These are phyloP conservation scores for Gymnoscopelus braueri DNA, from an alignment of 2,797 vertebrate species.

Conservation along the genomic window DNA sequence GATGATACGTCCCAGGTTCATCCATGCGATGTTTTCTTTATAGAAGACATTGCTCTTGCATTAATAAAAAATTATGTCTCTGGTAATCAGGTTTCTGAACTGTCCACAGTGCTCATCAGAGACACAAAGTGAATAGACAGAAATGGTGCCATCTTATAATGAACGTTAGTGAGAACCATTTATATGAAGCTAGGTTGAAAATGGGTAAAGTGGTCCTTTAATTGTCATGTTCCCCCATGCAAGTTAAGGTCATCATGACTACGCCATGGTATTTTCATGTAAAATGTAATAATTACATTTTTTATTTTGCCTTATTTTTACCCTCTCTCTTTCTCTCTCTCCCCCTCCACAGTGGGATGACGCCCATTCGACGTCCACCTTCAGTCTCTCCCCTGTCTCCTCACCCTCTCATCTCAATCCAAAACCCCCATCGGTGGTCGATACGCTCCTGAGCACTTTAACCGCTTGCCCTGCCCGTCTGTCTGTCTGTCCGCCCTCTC, in stretches of 20 bases:
- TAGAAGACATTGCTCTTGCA: too few species aligned
- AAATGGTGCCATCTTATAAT: too few species aligned
- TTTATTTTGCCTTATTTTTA: background rate
- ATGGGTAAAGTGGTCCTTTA: too few species aligned
- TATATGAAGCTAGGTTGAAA: too few species aligned
- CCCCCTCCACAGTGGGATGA: constrained; percentile 55
- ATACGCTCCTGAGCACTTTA: constrained; percentile 31
- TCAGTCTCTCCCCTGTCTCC: constrained; percentile 36
- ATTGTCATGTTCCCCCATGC: too few species aligned
- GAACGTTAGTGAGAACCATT: too few species aligned
- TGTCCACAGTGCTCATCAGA: too few species aligned
- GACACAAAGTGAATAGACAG: too few species aligned
- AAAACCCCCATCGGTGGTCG: constrained; percentile 37
- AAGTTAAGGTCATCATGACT: background rate
- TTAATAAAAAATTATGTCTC: too few species aligned
- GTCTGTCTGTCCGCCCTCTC: constrained; percentile 30
- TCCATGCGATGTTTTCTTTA: too few species aligned
- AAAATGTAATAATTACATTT: background rate
- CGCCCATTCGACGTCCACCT: constrained; percentile 41
- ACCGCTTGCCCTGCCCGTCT: background rate
- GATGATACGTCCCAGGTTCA: too few species aligned
- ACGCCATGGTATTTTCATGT: background rate
- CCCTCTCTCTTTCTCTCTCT: constrained; percentile 25
- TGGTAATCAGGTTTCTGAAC: too few species aligned
- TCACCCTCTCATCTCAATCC: constrained; percentile 43